Base-by-base conservation (phyloP, 2,113 vertebrate species). In the Trachemys scripta region DNA sequence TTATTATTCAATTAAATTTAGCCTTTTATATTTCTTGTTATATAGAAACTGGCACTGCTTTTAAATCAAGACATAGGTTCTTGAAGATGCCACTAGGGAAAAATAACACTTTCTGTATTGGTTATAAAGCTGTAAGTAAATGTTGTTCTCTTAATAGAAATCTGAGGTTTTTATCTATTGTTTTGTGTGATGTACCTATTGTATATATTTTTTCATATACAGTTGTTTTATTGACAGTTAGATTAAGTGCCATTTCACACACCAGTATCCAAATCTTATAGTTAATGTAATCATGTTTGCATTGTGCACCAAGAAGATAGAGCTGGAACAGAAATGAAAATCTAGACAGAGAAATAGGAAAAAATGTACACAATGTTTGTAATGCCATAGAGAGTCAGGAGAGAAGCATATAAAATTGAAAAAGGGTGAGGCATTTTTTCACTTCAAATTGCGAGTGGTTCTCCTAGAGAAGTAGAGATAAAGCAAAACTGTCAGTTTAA, bases 1-100 rank as follows among this genome's bases (percentile, higher is more conserved):
- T 47, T 91, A 87, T 93, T 88, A 45, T 59, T 92, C 25, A 87
- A 8, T 31, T 53, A 2, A 27, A 54, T 79, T 86, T 95, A 81
- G 2, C 79, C 10, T 85, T 95, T 89, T 59, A 4, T 9, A 1
- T 72, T 82, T 31, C 10, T 84, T 82, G 76, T 88, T 92, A 9
- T 10, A 14, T 12, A 86, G 5, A 89, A 84, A 76, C 19, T 59
- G 35, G 20, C 35, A 3, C 56, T 88, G 4, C 25, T 96, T 91
- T 69, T 85, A 95, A 95, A 90, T 87, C 2, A 27, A 56, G 38
- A 80, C 50, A 3, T 31, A 11, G 45, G 19, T 89, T 84, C 35
- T 81, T 11, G 24, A 76, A 87, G 31, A 8, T 65, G 42, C 14
- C 65, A 42, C 3, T 35, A 57, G 11, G 31, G 20, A 93, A 95